Base-by-base conservation (phyloP, 2,888 invertebrate species). In the Dicroscelio sp. region DNA sequence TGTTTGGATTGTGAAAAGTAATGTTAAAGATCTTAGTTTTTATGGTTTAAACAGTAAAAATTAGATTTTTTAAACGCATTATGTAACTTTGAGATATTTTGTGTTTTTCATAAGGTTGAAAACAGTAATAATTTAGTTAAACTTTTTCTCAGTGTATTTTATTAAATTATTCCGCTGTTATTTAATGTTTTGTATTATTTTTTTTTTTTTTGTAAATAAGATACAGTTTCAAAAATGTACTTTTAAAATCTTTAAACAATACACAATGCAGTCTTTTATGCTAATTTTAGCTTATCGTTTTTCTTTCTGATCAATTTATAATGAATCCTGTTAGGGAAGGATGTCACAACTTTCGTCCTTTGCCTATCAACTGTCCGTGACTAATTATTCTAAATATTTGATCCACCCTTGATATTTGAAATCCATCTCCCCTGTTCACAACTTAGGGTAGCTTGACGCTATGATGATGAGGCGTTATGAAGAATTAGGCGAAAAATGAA, bases 321-420 rank as follows among this genome's bases (percentile, higher is more conserved):
- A 79, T 69, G 69, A 35, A 27, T 38, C 38, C 35, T 69, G 35
- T 69, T 27, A 20, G 67, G 27, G 58, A 33, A 58, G 65, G 20
- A 38, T 82, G 55, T 55, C 55, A 58, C 35, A 38, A 71, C 23
- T 55, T 82, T 82, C 23, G 25, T 58, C n/a, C 38, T 69, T 71
- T 38, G 33, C 55, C 69, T 71, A 82, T 82, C 82, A 82, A 69
- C 35, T 69, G 58, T 58, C 82, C 69, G 71, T 82, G 82, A 82
- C 69, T 69, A 82, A 82, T 82, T 69, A 82, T 58, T 55, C 69
- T 33, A 82, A 82, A 82, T 82, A 82, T 69, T 58, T 82, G 82
- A 71, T 35, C 30, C 55, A 58, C 82, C 82, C 82, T 71, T 71
- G 69, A 82, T 82, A 71, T 82, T 82, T 69, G 71, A 82, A 82